Base-by-base conservation (phyloP, 2,888 invertebrate genomes). In the Metellina segmentata region DNA sequence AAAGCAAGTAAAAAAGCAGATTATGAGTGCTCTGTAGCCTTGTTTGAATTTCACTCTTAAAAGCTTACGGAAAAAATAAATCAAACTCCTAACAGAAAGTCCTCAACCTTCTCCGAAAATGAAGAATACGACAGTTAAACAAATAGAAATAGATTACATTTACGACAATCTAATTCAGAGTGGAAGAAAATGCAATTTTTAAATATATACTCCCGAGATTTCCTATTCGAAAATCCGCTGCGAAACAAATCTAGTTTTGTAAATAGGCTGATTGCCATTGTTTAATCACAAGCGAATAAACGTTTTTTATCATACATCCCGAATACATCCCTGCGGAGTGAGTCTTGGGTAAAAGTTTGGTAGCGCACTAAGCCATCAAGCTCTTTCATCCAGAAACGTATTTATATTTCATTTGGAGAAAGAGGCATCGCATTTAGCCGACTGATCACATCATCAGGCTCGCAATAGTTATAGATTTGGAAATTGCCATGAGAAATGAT, bases 401-500 rank as follows among this genome's bases (percentile, higher is more conserved):
- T 75, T 90, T 90, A 61, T 48, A 75, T 81, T 82, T 82, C 72
- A 20, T 51, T 52, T 20, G 72, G 49, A 49, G 61, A 75, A 19
- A 90, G 85, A 90, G 34, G 85, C 69, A 72, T 51, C 69, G 77
- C 75, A 77, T 81, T 90, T 77, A 77, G 53, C 53, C 48, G 75
- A 90, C 20, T 71, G 89, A 85, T 85, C 34, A 70, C 34, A 81
- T 75, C 52, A 74, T 70, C 61, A 82, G 78, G 79, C 72, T 90
- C 79, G 74, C 85, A 82, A 81, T 20, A 69, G 51, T 70, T 85
- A 74, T 85, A 90, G 86, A 86, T 86, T 90, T 90, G 81, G 90
- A 90, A 90, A 90, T 90, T 82, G 87, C 91, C 91, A 83, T 61
- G 91, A 91, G 91, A 91, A 91, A 91, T 91, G 87, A 91, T 91